Evolutionary conservation across 2,797 vertebrate genomes (phyloP), one percentile per base, ranked within the genome.

Genomic region (Fratercula arctica): DNA sequence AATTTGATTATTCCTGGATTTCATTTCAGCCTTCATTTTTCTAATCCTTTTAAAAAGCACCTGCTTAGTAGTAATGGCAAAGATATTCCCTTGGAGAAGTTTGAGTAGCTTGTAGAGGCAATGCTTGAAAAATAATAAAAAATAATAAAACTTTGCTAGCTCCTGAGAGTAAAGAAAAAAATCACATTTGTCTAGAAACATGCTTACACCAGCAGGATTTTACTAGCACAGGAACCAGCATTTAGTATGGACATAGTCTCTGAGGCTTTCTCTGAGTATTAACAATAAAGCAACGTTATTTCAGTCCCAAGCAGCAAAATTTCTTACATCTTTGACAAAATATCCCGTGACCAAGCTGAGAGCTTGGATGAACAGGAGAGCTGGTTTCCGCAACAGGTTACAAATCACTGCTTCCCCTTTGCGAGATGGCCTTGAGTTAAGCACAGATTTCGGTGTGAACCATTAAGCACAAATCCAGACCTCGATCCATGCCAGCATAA

Each of bases 1-100:
- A 35, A 75, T 60, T 61, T 66, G 53, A 51, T 91, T 93, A 46
- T 56, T 82, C 45, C 61, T 82, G 75, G 69, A 54, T 90, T 93
- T 91, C 7, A 73, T 73, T 91, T 63, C 56, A 90, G 21, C 6
- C 11, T 63, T 90, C 17, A 6, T 79, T 67, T 79, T 88, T n/a
- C 23, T n/a, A 56, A 74, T 31, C 45, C 53, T 77, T 95, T 89
- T 48, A 4, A 82, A 93, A 87, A 92, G 45, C 21, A 64, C 20
- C 80, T 77, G 48, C 53, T 63, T 37, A 50, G 29, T n/a, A 83
- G 48, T 57, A 90, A 89, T 11, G 9, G 59, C 43, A 79, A 79
- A 86, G 53, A 43, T 57, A 50, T 60, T 85, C 74, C 51, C 61
- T 76, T 68, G 35, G 41, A 91, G 77, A 93, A 82, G 39, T n/a